Evolutionary conservation across 1,140 invertebrate genomes (phyloP).

Genomic region (Lamellibrachia luymesi): DNA sequence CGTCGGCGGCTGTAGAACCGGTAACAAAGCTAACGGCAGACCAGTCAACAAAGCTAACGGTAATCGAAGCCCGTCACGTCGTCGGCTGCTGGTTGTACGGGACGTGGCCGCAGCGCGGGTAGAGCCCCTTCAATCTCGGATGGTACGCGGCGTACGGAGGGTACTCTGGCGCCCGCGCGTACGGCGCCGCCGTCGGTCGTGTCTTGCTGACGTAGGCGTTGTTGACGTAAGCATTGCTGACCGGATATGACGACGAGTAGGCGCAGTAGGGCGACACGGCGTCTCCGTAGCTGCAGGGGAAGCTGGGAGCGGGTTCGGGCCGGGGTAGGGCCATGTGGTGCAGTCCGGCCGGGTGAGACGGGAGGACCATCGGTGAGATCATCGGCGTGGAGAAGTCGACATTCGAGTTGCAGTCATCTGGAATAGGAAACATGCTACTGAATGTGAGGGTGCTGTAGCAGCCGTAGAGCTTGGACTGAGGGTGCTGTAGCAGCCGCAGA

Average conservation of each 20-base stretch:
- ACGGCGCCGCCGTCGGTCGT: neutral
- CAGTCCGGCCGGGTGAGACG: neutral
- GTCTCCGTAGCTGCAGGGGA: neutral
- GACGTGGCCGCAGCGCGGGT: neutral
- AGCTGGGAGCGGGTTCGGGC: neutral
- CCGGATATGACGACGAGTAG: neutral
- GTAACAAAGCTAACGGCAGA: neutral
- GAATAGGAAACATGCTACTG: neutral
- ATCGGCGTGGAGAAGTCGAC: neutral
- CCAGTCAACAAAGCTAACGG: neutral
- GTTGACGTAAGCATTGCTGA: neutral
- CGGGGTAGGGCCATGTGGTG: neutral
- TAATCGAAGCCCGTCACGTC: neutral
- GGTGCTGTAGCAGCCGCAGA: neutral
- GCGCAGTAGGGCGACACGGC: neutral
- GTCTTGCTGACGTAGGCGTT: neutral
- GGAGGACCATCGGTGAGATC: neutral
- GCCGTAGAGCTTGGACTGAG: neutral
- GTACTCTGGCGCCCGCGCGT: neutral
- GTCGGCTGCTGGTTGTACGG: neutral
- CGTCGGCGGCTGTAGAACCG: neutral
- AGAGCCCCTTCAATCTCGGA: neutral
- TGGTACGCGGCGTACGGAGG: neutral
- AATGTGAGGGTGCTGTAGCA: neutral
- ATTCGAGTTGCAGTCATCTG: neutral